Base-by-base conservation (phyloP, 1,140 invertebrate genomes). In the Adoxophyes honmai region DNA sequence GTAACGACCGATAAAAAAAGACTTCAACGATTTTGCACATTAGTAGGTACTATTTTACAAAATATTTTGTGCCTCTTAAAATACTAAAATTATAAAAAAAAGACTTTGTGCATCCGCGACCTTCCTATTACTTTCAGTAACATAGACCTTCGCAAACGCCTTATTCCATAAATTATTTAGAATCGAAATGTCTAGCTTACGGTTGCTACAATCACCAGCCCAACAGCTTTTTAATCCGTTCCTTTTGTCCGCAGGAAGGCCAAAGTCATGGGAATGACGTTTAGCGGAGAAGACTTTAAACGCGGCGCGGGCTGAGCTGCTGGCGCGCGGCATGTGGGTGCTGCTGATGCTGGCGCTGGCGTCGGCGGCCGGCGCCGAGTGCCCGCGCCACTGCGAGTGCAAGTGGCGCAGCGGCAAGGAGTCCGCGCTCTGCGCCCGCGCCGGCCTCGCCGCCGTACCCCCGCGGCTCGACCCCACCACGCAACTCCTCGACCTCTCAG, bases 351-450 rank as follows among this genome's bases (percentile, higher is more conserved):
- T 84, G 36, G 73, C 73, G 53, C 66, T 85, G 75, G 80, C 78
- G 70, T 78, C 76, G 69, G 78, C 78, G 62, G 84, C 89, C 62
- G 64, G 70, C 67, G 91, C 90, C 68, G 91, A 92, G 64, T 95
- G 94, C 78, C 94, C 94, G 18, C 90, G 90, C 44, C 90, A 92
- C 61, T 96, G 95, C 88, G 93, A 95, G 78, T 96, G 95, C 88
- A 95, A 95, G 81, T 96, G 95, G 95, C 94, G 95, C 76, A 93
- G 92, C 73, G 95, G 95, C 62, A 96, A 96, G 84, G 94, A 95
- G 83, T 94, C 94, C 21, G 95, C 94, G 37, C 90, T 94, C 59
- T 96, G 95, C 86, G 89, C 91, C 54, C 92, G 92, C 73, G 93
- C 93, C 55, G 94, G 94, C 68, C 90, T 96, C 52, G 91, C 91